These are phyloP conservation scores for Melanostoma mellinum DNA, from an alignment of 2,888 invertebrate species.

Conservation along the genomic window DNA sequence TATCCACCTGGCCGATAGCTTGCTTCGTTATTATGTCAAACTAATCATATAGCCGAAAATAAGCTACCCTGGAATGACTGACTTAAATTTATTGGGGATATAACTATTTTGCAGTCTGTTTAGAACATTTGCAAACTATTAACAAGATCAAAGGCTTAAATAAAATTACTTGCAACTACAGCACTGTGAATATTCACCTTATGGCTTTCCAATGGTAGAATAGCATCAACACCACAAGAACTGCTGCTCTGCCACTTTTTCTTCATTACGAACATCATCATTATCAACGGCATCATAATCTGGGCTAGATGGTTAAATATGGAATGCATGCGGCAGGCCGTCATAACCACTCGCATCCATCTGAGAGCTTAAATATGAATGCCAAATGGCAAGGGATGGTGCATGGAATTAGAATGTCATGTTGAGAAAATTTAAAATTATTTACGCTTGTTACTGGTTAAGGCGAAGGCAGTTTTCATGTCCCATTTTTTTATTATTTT, in stretches of 20 bases:
- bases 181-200: slow-evolving; percentile 12
- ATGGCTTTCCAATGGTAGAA: slow-evolving; percentile 35
- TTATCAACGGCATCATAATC: slow-evolving; percentile 41
- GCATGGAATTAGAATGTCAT: slow-evolving; percentile 68
- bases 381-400: slow-evolving; percentile 52
- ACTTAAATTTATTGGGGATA: too few species aligned
- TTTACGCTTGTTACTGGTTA: slow-evolving; percentile 49
- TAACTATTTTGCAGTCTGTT: too few species aligned
- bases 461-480: background rate
- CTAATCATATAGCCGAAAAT: too few species aligned
- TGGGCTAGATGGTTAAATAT: slow-evolving; percentile 55
- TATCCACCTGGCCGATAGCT: too few species aligned
- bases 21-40: too few species aligned
- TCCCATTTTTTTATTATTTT: slow-evolving; percentile 11
- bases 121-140: too few species aligned
- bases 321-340: slow-evolving; percentile 63
- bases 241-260: slow-evolving; percentile 28
- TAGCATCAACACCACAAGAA: slow-evolving; percentile 61
- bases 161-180: too few species aligned
- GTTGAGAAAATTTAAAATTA: slow-evolving; percentile 66
- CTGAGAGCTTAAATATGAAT: slow-evolving; percentile 64
- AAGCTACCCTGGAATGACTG: too few species aligned
- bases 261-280: slow-evolving; percentile 23
- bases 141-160: too few species aligned
- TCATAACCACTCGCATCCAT: slow-evolving; percentile 65